phyloP scores from a whole-genome alignment of 2,113 vertebrate species.

The Albula glossodonta region DNA sequence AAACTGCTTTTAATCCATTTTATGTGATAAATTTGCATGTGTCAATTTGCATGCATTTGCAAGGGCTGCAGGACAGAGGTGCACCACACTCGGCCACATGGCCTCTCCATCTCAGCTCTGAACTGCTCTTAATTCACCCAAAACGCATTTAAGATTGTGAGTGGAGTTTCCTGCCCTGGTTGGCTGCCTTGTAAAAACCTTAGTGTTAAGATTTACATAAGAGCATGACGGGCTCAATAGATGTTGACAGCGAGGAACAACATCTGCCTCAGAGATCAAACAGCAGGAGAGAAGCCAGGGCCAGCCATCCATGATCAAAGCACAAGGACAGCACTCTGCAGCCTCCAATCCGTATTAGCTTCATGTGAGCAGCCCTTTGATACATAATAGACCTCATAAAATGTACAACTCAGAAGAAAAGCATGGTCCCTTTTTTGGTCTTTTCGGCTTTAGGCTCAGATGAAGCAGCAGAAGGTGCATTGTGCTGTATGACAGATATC shows the following conservation, averaged over 20 bases:
- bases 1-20: too few relatives aligned
- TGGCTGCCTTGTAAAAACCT: neutral
- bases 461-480: too few relatives aligned
- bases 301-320: conserved; percentile 5
- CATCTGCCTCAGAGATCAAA: conserved; percentile 15
- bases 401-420: conserved; percentile 1
- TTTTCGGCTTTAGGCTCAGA: too few relatives aligned
- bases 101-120: too few relatives aligned
- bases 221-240: neutral
- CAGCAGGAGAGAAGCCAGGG: neutral
- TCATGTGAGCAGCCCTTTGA: neutral
- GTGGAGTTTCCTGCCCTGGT: neutral
- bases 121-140: neutral
- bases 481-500: too few relatives aligned
- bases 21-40: too few relatives aligned
- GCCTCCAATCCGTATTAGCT: neutral
- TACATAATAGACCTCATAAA: neutral
- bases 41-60: too few relatives aligned
- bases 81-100: too few relatives aligned
- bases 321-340: neutral
- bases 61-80: too few relatives aligned
- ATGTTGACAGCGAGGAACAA: neutral
- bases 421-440: neutral
- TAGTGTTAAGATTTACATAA: neutral
- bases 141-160: neutral